Evolutionary conservation across 1,140 invertebrate species (phyloP), one percentile per base, ranked within the genome.

Genomic region (Carcinoscorpius rotundicauda): DNA sequence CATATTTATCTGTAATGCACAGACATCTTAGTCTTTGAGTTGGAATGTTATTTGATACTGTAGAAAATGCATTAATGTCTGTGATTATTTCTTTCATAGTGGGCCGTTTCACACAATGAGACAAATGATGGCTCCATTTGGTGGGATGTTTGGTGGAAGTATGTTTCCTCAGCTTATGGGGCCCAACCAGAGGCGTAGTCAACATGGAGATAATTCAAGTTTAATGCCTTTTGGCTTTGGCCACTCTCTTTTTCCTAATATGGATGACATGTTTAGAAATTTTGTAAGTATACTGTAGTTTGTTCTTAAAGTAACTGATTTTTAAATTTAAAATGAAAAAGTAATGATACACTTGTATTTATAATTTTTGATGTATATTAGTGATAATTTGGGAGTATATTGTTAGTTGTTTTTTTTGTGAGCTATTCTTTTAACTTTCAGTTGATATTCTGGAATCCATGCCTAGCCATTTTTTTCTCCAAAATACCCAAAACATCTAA

Each of bases 201-300:
- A 60, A 68, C 57, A 9, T 29, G 49, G 10, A 3, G n/a, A 49
- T 55, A 64, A 64, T 64, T 49, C 66, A 29, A 29, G 29, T 29
- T 60, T 76, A 71, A 76, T 77, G 71, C 77, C 78, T 4, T 80
- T 79, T 74, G 79, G 77, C 52, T 78, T 78, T 71, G 72, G 75
- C 69, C 58, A 53, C 2, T 62, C 64, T 11, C 61, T 70, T n/a
- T 74, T 76, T 65, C 70, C 71, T n/a, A 71, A 71, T 67, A 74
- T 76, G 70, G 62, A 61, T 61, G 62, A 61, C 58, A 69, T 68
- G 62, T 71, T 71, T 64, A 55, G 56, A 4, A 60, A 65, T 49
- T 62, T 69, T 64, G 67, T 70, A 61, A 65, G 66, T 61, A 59
- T 9, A 29, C 3, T 64, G 4, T 53, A 29, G 29, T 51, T 51